Evolutionary conservation across 2,797 vertebrate genomes (phyloP).

Genomic region (Otolemur crassicaudatus): DNA sequence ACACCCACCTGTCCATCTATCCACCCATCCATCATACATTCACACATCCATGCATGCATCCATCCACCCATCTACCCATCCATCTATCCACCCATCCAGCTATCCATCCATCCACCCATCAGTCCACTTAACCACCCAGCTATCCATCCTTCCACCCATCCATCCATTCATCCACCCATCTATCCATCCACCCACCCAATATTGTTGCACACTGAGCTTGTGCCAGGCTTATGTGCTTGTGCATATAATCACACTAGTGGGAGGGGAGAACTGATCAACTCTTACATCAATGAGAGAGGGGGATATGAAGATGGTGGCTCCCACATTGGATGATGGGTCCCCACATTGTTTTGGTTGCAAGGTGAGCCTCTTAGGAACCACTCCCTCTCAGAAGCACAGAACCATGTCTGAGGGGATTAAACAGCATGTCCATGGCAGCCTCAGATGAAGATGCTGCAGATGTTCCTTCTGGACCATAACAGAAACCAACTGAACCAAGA

Average conservation of each 20-base stretch:
- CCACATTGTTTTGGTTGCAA: background rate
- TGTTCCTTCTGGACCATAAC: background rate
- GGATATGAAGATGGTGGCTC: background rate
- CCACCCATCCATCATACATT: rapidly evolving
- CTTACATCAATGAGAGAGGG: rapidly evolving
- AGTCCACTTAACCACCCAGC: no score
- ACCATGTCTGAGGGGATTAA: background rate
- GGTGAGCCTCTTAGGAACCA: background rate
- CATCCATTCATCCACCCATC: no score
- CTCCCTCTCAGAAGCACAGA: background rate
- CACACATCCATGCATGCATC: no score
- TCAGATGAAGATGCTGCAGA: rapidly evolving
- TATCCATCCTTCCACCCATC: no score
- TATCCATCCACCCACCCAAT: background rate
- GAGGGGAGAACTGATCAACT: background rate
- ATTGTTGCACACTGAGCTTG: background rate
- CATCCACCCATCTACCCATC: rapidly evolving
- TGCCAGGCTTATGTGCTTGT: background rate
- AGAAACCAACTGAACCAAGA: background rate
- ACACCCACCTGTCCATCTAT: no score
- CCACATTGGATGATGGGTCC: no score
- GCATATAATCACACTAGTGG: background rate
- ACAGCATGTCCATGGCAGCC: background rate
- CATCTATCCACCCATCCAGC: rapidly evolving
- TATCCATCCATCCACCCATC: no score